Evolutionary conservation across 2,113 vertebrate genomes (phyloP).

Genomic region (Arothron firmamentum): DNA sequence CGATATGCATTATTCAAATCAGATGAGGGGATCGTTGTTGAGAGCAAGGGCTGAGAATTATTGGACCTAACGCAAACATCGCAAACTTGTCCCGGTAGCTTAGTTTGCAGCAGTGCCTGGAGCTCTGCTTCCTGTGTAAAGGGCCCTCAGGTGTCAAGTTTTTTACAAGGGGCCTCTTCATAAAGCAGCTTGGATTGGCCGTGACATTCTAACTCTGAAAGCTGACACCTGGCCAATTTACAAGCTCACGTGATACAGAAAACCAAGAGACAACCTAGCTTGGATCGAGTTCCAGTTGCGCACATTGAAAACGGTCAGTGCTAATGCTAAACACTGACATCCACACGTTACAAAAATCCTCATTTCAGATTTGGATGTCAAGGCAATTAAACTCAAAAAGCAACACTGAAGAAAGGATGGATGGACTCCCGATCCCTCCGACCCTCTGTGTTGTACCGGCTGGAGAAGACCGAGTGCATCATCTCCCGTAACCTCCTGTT

Average conservation of each 20-base stretch:
- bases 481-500: conserved; percentile 69
- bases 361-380: too few relatives aligned
- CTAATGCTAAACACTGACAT: background rate
- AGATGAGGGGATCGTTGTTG: conserved; percentile 80
- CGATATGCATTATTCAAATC: conserved; percentile 82
- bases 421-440: conserved; percentile 4
- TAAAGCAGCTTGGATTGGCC: conserved; percentile 72
- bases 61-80: conserved; percentile 83
- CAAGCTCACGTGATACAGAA: conserved; percentile 47
- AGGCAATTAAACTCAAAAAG: conserved; percentile 31
- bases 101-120: conserved; percentile 36
- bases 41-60: conserved; percentile 66
- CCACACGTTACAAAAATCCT: background rate
- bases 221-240: conserved; percentile 73
- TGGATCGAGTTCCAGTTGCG: background rate
- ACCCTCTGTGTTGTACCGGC: conserved; percentile 48
- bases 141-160: conserved; percentile 60
- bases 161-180: conserved; percentile 67
- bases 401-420: conserved; percentile 19
- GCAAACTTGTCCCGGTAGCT: conserved; percentile 72
- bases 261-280: conserved; percentile 27
- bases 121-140: conserved; percentile 62
- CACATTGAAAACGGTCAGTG: too few relatives aligned
- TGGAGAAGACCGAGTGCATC: conserved; percentile 66
- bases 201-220: conserved; percentile 73